phyloP scores from a whole-genome alignment of 2,113 vertebrate genomes.

The Gadus macrocephalus region DNA sequence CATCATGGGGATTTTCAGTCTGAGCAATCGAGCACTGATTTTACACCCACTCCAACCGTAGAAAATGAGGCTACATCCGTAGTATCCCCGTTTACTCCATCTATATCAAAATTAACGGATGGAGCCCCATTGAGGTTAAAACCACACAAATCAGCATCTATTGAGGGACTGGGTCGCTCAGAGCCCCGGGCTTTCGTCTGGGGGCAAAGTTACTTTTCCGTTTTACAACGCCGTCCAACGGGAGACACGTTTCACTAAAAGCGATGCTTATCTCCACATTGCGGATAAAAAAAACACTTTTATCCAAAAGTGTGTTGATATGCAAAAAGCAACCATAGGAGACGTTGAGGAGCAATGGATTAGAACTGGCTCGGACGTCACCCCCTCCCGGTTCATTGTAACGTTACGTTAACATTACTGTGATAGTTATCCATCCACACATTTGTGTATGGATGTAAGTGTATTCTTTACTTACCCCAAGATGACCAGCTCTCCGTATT shows the following conservation, averaged over 20 bases:
- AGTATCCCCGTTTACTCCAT: conserved; percentile 23
- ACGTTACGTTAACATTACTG: conserved; percentile 1
- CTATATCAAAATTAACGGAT: no score
- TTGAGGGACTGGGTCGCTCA: no score
- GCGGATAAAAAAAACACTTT: neutral
- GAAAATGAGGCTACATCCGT: conserved; percentile 52
- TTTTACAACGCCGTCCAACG: neutral
- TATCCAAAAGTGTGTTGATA: neutral
- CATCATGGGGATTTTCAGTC: conserved; percentile 66
- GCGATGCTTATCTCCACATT: neutral
- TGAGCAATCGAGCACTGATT: conserved; percentile 45
- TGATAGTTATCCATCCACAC: conserved; percentile 11
- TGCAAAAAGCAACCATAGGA: neutral
- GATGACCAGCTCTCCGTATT: conserved; percentile 93
- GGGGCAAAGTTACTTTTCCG: conserved; percentile 48
- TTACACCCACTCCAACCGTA: conserved; percentile 59
- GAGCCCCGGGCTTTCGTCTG: neutral
- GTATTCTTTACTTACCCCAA: conserved; percentile 80
- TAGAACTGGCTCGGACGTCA: conserved; percentile 22
- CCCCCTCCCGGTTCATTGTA: conserved; percentile 18
- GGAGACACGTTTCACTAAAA: neutral
- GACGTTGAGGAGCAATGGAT: conserved; percentile 1
- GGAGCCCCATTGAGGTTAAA: no score
- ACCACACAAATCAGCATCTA: no score
- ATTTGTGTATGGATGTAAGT: neutral